phyloP scores from a whole-genome alignment of 2,797 vertebrate species.

The Taenioides sp. region DNA sequence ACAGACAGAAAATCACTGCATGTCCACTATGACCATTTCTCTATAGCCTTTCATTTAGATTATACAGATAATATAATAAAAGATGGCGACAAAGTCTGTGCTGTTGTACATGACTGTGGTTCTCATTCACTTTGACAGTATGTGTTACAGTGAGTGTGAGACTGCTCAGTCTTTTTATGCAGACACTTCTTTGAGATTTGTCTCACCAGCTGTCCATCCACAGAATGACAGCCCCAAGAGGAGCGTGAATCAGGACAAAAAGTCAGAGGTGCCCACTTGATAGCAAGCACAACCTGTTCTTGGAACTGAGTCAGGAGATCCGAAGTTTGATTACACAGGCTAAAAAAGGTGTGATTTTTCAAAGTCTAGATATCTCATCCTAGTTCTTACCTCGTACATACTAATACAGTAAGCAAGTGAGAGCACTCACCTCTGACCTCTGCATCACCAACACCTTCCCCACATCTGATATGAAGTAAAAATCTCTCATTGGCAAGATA shows the following conservation, averaged over 20 bases:
- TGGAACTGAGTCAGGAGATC: slow-evolving; percentile 7
- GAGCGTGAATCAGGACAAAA: slow-evolving; percentile 41
- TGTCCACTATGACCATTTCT: slow-evolving; percentile 61
- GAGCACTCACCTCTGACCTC: background rate
- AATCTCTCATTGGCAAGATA: background rate
- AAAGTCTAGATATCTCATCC: background rate
- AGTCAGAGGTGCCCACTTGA: slow-evolving; percentile 27
- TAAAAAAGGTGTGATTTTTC: background rate
- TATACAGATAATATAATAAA: slow-evolving; percentile 12
- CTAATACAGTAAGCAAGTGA: background rate
- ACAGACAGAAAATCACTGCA: slow-evolving; percentile 45
- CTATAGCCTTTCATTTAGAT: slow-evolving; percentile 40
- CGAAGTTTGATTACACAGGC: background rate
- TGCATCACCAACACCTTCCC: background rate
- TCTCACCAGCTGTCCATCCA: slow-evolving; percentile 18
- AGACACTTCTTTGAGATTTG: slow-evolving; percentile 20
- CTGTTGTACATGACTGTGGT: background rate
- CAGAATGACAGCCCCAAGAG: slow-evolving; percentile 29
- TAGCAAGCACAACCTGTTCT: slow-evolving; percentile 47
- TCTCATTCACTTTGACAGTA: background rate
- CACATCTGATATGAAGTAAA: background rate
- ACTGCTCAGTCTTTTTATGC: slow-evolving; percentile 1
- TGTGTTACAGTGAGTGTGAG: background rate
- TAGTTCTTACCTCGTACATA: background rate
- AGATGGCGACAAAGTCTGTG: background rate